Conservation (phyloP, 2,888 invertebrate species). For the Sphaeridia pumilis region DNA sequence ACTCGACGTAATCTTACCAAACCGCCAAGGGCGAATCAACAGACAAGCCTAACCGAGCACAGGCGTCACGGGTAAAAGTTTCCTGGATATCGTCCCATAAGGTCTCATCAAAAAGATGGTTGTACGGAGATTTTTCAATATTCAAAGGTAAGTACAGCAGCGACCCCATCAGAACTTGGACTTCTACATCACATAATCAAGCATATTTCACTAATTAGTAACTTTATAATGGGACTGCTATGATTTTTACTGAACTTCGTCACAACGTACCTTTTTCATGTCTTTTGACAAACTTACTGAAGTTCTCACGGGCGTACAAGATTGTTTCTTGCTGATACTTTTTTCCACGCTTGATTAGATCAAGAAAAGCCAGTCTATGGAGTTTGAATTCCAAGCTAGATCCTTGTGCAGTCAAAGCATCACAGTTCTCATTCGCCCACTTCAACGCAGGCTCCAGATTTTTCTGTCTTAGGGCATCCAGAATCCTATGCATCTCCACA, state of each 20-base stretch:
- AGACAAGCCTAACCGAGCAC: conserved; percentile 75
- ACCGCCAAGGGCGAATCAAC: conserved; percentile 82
- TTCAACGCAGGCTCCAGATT: conserved; percentile 73
- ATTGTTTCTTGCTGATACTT: conserved; percentile 70
- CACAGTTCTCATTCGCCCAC: conserved; percentile 70
- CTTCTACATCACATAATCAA: conserved; percentile 46
- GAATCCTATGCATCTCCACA: conserved; percentile 71
- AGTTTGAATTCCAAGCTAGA: conserved; percentile 42
- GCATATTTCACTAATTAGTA: background rate
- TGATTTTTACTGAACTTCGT: background rate
- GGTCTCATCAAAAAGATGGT: conserved; percentile 57
- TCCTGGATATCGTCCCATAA: conserved; percentile 80
- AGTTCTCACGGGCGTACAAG: conserved; percentile 69
- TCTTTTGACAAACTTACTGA: conserved; percentile 63
- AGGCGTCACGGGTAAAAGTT: conserved; percentile 83
- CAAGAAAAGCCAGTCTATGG: conserved; percentile 67
- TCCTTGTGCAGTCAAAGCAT: conserved; percentile 54
- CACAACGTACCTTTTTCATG: conserved; percentile 55
- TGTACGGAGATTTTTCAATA: conserved; percentile 67
- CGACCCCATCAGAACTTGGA: conserved; percentile 76
- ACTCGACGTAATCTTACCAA: conserved; percentile 45
- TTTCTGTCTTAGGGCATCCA: conserved; percentile 67
- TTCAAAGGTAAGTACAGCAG: conserved; percentile 65
- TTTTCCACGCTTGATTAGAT: conserved; percentile 53
- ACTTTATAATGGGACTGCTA: background rate